These are phyloP conservation scores for Notothenia rossii DNA, from an alignment of 2,113 vertebrate genomes.

Conservation along the genomic window DNA sequence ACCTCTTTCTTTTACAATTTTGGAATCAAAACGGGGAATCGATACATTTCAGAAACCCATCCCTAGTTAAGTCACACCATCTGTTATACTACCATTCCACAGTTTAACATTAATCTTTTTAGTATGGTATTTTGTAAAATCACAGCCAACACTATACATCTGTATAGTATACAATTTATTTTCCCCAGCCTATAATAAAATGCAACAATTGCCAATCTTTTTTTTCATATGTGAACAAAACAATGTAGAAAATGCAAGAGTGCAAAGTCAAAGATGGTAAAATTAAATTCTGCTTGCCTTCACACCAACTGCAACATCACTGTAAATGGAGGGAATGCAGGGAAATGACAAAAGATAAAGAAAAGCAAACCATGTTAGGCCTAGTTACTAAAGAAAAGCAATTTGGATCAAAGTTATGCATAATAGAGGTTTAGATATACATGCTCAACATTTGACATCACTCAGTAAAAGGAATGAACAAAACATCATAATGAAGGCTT, in stretches of 20 bases:
- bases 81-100: neutral
- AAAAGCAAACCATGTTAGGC: neutral
- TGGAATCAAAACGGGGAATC: too few relatives aligned
- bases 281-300: slow-evolving; percentile 59
- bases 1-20: too few relatives aligned
- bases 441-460: too few relatives aligned
- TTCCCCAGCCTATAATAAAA: neutral
- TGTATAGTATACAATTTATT: neutral
- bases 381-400: neutral
- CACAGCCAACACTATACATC: neutral
- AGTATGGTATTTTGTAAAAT: neutral
- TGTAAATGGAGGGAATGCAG: slow-evolving; percentile 35
- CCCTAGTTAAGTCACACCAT: neutral
- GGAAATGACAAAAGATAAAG: neutral
- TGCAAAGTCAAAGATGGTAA: neutral
- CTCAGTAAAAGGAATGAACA: neutral
- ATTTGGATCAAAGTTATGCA: neutral
- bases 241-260: neutral
- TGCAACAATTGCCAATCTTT: neutral
- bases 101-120: neutral
- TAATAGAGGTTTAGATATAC: neutral
- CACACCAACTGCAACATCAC: slow-evolving; percentile 82
- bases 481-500: neutral
- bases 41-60: too few relatives aligned
- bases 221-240: neutral